These are phyloP conservation scores for Phocoena sinus DNA, from an alignment of 2,113 vertebrate species.

Conservation along the genomic window DNA sequence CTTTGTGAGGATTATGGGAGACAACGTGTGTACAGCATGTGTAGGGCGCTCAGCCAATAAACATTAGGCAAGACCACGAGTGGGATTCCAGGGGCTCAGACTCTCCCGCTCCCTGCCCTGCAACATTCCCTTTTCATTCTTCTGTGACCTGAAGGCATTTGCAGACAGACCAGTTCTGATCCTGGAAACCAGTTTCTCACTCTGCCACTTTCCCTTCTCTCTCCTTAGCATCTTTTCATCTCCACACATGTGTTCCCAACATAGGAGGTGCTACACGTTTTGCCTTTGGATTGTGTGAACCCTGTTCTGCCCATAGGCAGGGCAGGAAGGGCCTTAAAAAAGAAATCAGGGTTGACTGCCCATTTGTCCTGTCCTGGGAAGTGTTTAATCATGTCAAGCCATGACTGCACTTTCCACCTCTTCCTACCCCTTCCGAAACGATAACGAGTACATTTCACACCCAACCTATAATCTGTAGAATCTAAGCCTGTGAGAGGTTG, in stretches of 20 bases:
- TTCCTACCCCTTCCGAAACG: not conserved
- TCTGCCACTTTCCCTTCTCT: not conserved
- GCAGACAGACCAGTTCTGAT: not conserved
- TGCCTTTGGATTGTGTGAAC: not conserved
- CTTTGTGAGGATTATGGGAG: not conserved
- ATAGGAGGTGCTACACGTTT: not conserved
- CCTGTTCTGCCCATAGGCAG: not conserved
- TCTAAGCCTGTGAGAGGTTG: not conserved
- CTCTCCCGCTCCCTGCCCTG: not conserved
- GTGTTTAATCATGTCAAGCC: not conserved
- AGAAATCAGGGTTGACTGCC: not conserved
- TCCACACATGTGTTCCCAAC: not conserved
- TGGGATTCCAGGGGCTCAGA: not conserved
- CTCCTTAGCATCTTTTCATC: not conserved
- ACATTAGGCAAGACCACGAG: not conserved
- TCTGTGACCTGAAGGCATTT: not conserved
- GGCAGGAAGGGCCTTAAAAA: not conserved
- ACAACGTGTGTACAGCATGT: not conserved
- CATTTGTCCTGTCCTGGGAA: not conserved
- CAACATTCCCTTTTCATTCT: not conserved
- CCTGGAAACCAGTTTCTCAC: not conserved
- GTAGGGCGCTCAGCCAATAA: not conserved
- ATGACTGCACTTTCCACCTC: not conserved
- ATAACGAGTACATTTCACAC: not conserved
- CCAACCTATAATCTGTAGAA: not conserved